Evolutionary conservation across 2,888 invertebrate species (phyloP).

Genomic region (Diploptera punctata): DNA sequence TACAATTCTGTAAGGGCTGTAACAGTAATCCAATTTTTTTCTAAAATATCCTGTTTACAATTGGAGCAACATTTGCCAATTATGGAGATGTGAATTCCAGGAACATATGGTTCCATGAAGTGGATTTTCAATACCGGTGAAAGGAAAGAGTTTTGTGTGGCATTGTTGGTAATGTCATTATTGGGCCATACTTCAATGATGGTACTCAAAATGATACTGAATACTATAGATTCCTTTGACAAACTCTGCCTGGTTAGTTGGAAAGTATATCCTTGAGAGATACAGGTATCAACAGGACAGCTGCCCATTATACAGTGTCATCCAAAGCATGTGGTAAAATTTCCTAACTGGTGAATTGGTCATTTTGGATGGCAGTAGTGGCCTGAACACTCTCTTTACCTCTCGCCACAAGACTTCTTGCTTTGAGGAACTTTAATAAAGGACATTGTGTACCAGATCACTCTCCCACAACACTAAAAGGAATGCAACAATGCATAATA

Average conservation of each 20-base stretch:
- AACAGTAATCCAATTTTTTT: not conserved
- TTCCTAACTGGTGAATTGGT: not conserved
- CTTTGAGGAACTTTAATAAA: too few relatives aligned
- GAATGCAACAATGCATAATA: not conserved
- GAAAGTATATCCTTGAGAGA: not conserved
- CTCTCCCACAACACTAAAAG: not conserved
- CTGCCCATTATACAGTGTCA: not conserved
- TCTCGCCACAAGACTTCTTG: too few relatives aligned
- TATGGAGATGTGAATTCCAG: too few relatives aligned
- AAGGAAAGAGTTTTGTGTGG: too few relatives aligned
- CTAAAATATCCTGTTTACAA: not conserved
- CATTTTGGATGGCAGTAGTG: not conserved
- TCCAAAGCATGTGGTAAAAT: not conserved
- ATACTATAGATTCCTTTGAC: not conserved
- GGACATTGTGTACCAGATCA: too few relatives aligned
- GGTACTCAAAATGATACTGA: not conserved
- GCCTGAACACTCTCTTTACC: not conserved
- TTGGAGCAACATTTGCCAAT: not conserved
- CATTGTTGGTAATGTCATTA: too few relatives aligned
- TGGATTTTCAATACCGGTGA: too few relatives aligned
- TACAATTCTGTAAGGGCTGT: too few relatives aligned
- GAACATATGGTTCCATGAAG: too few relatives aligned
- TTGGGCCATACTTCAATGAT: not conserved
- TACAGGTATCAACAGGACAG: too few relatives aligned
- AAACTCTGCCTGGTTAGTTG: not conserved